Conservation (phyloP, 1,140 invertebrate species). For the Drosophila fuyamai region DNA sequence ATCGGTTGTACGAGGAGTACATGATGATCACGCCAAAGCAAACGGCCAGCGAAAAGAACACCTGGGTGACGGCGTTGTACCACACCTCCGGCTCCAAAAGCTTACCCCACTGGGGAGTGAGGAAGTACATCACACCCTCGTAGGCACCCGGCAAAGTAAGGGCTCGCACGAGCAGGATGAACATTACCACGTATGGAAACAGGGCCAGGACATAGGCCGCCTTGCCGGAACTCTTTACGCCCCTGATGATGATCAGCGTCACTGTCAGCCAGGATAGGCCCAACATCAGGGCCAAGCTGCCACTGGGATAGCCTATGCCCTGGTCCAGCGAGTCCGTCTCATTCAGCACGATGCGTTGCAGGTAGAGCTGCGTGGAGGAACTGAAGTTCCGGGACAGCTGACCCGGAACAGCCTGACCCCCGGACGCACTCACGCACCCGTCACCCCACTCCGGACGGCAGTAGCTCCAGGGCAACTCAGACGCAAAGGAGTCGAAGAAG, state of each 20-base stretch:
- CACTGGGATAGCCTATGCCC: conserved; percentile 90
- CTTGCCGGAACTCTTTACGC: conserved; percentile 91
- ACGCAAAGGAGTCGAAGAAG: conserved; percentile 87
- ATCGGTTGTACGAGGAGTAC: conserved; percentile 94
- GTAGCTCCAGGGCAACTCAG: conserved; percentile 87
- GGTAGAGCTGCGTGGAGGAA: conserved; percentile 41
- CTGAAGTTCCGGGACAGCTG: conserved; percentile 7
- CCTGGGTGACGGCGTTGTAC: conserved; percentile 90
- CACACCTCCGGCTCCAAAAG: conserved; percentile 89
- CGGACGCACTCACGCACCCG: conserved; percentile 33
- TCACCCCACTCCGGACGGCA: conserved; percentile 87
- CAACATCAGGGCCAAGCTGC: conserved; percentile 91
- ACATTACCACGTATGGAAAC: conserved; percentile 93
- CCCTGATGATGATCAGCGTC: conserved; percentile 91
- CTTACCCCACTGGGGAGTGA: conserved; percentile 90
- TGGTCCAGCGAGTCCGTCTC: conserved; percentile 89
- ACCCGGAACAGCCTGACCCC: conserved; percentile 35
- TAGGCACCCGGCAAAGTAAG: conserved; percentile 91
- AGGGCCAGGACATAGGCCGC: conserved; percentile 93
- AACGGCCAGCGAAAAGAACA: conserved; percentile 88
- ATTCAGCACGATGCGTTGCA: conserved; percentile 88
- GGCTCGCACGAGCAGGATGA: conserved; percentile 90
- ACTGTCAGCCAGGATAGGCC: conserved; percentile 83
- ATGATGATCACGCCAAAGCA: conserved; percentile 93
- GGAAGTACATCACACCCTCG: conserved; percentile 91